Evolutionary conservation across 2,113 vertebrate genomes (phyloP).

Genomic region (Percina caprodes): DNA sequence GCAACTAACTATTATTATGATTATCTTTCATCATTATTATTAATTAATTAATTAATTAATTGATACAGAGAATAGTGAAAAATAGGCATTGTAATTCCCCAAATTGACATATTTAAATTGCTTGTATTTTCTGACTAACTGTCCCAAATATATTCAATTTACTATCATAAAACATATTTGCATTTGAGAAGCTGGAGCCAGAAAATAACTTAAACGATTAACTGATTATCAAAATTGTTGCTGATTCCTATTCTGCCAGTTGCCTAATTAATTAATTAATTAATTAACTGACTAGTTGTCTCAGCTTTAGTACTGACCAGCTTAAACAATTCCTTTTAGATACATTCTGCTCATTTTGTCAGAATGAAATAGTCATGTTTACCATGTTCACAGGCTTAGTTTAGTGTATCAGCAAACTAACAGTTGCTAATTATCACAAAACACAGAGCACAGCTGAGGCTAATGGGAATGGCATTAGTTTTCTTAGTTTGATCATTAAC

Average conservation of each 20-base stretch:
- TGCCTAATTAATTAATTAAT: too few relatives aligned
- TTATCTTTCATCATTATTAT: not conserved
- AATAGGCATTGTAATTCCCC: not conserved
- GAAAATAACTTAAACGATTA: not conserved
- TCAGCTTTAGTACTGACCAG: too few relatives aligned
- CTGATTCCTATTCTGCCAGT: not conserved
- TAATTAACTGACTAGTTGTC: too few relatives aligned
- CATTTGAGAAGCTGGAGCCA: not conserved
- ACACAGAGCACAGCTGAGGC: too few relatives aligned
- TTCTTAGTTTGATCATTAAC: too few relatives aligned
- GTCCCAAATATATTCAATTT: not conserved
- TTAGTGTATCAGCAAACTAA: not conserved
- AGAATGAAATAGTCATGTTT: not conserved
- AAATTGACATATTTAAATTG: not conserved
- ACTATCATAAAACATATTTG: not conserved
- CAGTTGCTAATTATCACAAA: too few relatives aligned
- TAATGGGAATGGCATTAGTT: too few relatives aligned
- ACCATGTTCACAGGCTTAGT: not conserved
- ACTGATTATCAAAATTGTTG: not conserved
- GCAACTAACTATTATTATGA: not conserved
- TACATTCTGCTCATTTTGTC: not conserved
- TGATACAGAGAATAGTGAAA: not conserved
- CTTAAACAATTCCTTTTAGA: not conserved
- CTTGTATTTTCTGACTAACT: not conserved
- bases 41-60: not conserved